Evolutionary conservation across 2,113 vertebrate genomes (phyloP), one percentile per base, ranked within the genome.

Genomic region (Calyptommatus sinebrachiatus): DNA sequence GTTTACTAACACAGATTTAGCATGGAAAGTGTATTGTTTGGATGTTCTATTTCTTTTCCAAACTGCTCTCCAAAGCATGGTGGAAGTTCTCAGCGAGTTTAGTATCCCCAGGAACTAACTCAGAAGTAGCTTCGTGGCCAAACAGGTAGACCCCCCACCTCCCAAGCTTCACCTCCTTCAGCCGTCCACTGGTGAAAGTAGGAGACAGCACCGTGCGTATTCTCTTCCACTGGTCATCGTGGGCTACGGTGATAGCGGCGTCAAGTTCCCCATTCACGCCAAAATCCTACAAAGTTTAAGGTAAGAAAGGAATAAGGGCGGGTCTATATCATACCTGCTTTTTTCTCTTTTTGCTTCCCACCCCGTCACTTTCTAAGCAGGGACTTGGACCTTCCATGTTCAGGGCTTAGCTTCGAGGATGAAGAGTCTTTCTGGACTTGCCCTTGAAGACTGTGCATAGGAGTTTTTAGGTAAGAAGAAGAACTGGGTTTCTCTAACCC

Each of bases 191-290:
- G 86, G 94, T 94, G 88, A 96, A 96, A 2, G 93, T 70, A 2
- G 92, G 94, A 20, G 93, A 95, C 6, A 95, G 86, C 1, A 94
- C 73, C 0, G 83, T 83, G 45, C 88, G 89, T 75, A 96, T 95
- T 62, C 90, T 89, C 71, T 77, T 96, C 94, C 94, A 94, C 28
- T 91, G 61, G 11, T 96, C 94, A 76, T 94, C 93, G 14, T 84
- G 62, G 5, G 87, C 85, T 0, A 89, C 0, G 0, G 10, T 71
- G 11, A 95, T 1, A 7, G 91, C 85, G 0, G 90, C 91, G 0
- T 73, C 20, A 73, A 96, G 61, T 0, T 84, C 76, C 46, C 94
- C 95, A 0, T 88, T 94, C 57, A 96, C 83, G 57, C 87, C 35
- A 0, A 93, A 12, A 75, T 90, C 85, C 95, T 96, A 81, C 28